phyloP scores from a whole-genome alignment of 2,797 vertebrate species.

The Ptychadena robeensis region DNA sequence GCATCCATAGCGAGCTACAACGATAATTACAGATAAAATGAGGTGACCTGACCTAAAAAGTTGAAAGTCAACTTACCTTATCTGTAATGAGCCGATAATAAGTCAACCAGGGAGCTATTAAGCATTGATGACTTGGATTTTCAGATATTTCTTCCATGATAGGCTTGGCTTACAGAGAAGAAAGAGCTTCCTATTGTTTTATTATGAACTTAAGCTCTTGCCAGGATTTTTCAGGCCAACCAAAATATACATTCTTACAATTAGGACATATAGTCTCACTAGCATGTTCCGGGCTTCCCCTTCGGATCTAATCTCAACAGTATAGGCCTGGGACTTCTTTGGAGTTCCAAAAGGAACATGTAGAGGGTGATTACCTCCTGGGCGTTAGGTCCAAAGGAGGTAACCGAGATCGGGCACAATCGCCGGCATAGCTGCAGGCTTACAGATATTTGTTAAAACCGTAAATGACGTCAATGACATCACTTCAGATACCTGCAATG shows the following conservation, averaged over 20 bases:
- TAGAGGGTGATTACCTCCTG: no score
- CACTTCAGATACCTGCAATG: no score
- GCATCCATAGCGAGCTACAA: background rate
- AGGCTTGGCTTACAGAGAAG: background rate
- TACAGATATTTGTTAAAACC: no score
- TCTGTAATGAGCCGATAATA: background rate
- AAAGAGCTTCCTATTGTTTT: background rate
- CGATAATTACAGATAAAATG: background rate
- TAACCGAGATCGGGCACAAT: no score
- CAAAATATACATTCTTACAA: background rate
- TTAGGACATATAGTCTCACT: no score
- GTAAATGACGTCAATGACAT: no score
- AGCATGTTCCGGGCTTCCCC: no score
- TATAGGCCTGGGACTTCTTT: no score
- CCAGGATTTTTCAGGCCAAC: background rate
- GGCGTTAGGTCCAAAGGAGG: no score
- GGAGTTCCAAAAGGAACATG: no score
- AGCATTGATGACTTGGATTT: background rate
- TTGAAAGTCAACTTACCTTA: conserved; percentile 4
- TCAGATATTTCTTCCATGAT: background rate
- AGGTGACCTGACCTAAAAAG: conserved; percentile 9
- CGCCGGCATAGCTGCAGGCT: no score
- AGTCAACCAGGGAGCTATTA: background rate
- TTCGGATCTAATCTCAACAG: no score
- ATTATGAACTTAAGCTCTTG: background rate